A percentile compares a stretch with the other conserved stretches of the same genome.
Evolutionary conservation across 2,797 vertebrate species (phyloP).

Genomic region (Pantherophis vulpinus): DNA sequence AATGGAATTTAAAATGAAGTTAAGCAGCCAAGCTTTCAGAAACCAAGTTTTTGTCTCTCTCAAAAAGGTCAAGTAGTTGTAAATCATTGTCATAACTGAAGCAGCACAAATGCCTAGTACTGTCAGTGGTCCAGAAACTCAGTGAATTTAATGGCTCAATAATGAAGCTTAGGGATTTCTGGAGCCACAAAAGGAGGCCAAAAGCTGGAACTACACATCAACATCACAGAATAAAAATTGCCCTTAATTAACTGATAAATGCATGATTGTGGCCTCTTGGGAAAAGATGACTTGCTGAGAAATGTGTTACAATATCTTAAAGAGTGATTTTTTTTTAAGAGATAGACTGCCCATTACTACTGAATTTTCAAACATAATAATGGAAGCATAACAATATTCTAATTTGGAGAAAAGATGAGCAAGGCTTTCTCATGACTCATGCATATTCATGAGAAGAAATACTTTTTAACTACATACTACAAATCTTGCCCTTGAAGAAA

Average conservation of each 20-base stretch:
- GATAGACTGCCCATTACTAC: neutral
- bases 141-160: slow-evolving; percentile 32
- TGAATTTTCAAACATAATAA: neutral
- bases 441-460: neutral
- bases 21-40: slow-evolving; percentile 35
- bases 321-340: neutral
- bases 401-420: neutral
- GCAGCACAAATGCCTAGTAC: slow-evolving; percentile 19
- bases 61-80: slow-evolving; percentile 50
- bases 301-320: neutral
- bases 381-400: neutral
- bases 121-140: slow-evolving; percentile 36
- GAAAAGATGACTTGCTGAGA: neutral
- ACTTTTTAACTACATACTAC: neutral
- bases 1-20: slow-evolving; percentile 40
- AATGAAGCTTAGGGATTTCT: slow-evolving; percentile 11
- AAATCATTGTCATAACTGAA: slow-evolving; percentile 53
- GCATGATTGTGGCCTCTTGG: neutral
- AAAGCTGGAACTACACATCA: slow-evolving; percentile 32
- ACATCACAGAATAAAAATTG: slow-evolving; percentile 23
- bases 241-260: neutral
- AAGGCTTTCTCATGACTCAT: neutral
- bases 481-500: neutral
- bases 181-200: neutral
- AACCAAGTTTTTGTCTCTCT: slow-evolving; percentile 10